Evolutionary conservation across 2,888 invertebrate genomes (phyloP).

Genomic region (Drosophila testacea): DNA sequence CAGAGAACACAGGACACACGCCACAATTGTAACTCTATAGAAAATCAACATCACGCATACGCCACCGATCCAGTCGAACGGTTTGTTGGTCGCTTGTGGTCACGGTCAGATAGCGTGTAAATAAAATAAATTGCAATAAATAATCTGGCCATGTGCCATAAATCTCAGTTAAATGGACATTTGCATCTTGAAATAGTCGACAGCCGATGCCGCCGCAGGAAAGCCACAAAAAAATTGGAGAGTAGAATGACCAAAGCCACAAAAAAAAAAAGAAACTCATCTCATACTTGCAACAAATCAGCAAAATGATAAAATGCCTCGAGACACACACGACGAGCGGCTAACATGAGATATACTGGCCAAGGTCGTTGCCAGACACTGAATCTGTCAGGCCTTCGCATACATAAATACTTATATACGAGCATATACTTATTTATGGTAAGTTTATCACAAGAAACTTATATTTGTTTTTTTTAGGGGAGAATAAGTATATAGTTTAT

Average conservation of each 20-base stretch:
- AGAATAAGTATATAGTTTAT: neutral
- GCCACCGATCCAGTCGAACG: conserved; percentile 36
- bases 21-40: conserved; percentile 14
- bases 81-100: conserved; percentile 44
- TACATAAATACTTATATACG: conserved; percentile 17
- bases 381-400: conserved; percentile 22
- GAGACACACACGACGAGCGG: conserved; percentile 31
- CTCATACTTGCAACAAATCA: conserved; percentile 59
- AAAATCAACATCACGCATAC: conserved; percentile 54
- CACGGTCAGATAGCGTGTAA: conserved; percentile 76
- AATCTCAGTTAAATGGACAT: conserved; percentile 82
- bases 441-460: conserved; percentile 14
- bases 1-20: neutral
- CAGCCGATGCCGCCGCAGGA: conserved; percentile 33
- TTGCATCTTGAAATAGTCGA: conserved; percentile 81
- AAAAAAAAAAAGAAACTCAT: conserved; percentile 35
- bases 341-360: conserved; percentile 18
- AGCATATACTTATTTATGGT: conserved; percentile 27
- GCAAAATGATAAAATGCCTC: conserved; percentile 67
- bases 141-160: conserved; percentile 76
- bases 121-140: conserved; percentile 83
- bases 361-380: conserved; percentile 53
- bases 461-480: neutral
- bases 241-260: conserved; percentile 16
- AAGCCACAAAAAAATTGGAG: conserved; percentile 11